These are phyloP conservation scores for Priocnemis perturbator DNA, from an alignment of 2,888 invertebrate genomes.

Conservation along the genomic window DNA sequence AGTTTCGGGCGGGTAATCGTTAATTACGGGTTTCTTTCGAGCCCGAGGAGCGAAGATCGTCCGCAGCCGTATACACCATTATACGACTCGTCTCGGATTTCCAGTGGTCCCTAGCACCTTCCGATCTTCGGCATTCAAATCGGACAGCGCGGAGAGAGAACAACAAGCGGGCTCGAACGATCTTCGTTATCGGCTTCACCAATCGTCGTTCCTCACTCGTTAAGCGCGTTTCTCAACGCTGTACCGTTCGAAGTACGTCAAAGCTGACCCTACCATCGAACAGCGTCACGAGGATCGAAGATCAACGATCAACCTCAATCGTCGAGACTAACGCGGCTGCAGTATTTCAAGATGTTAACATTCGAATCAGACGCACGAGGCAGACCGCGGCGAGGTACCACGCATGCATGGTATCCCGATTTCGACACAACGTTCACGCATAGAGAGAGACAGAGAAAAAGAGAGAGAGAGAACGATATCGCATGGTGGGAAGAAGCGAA, in stretches of 20 bases:
- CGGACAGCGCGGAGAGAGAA: neutral
- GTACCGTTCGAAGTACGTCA: too few species aligned
- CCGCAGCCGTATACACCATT: constrained; percentile 48
- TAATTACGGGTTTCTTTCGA: constrained; percentile 64
- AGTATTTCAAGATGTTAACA: too few species aligned
- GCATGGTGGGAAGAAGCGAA: constrained; percentile 22
- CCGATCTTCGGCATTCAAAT: neutral
- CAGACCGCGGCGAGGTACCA: too few species aligned
- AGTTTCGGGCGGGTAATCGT: constrained; percentile 62
- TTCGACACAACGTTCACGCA: too few species aligned
- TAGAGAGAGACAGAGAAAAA: too few species aligned
- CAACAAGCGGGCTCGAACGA: neutral
- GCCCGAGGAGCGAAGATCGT: constrained; percentile 37
- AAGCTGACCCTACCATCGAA: too few species aligned
- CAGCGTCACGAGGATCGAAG: too few species aligned
- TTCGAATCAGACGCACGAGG: too few species aligned
- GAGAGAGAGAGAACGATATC: constrained; percentile 51
- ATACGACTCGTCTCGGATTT: constrained; percentile 39
- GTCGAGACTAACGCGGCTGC: too few species aligned
- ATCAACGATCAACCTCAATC: constrained; percentile 13
- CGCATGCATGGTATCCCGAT: too few species aligned
- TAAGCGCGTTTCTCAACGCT: too few species aligned
- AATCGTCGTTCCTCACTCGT: too few species aligned
- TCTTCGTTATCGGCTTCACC: neutral
- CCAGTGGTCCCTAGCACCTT: constrained; percentile 26